Conservation (phyloP, 2,888 invertebrate genomes). For the Yponomeuta evonymella region DNA sequence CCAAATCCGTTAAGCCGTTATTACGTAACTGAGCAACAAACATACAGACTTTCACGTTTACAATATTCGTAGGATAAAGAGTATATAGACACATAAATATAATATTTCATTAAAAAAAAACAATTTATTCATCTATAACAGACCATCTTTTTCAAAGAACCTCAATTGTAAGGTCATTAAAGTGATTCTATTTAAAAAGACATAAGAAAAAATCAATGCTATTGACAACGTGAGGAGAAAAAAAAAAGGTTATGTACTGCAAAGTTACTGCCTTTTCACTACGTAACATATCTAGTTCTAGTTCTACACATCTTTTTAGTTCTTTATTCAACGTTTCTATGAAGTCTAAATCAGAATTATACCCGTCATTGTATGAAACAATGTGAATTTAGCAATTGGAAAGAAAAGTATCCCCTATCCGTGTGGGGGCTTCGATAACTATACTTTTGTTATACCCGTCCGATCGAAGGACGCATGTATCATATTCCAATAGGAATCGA, state of each 20-base stretch:
- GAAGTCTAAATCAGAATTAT: no score
- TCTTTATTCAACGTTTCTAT: no score
- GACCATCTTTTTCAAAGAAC: constrained; percentile 24
- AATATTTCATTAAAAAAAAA: neutral
- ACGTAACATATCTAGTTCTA: no score
- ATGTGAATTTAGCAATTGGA: neutral
- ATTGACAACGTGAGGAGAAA: constrained; percentile 55
- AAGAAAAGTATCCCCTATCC: neutral
- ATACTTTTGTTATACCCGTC: neutral
- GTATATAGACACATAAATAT: neutral
- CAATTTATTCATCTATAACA: constrained; percentile 6
- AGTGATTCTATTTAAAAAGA: constrained; percentile 54
- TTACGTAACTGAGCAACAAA: no score
- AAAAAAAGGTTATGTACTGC: constrained; percentile 18
- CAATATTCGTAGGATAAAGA: no score
- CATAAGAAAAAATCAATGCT: constrained; percentile 53
- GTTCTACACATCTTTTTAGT: no score
- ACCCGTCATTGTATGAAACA: no score
- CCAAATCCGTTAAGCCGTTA: no score
- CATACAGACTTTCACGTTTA: no score
- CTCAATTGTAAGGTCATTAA: constrained; percentile 47
- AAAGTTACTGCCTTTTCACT: neutral
- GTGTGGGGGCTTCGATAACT: neutral
- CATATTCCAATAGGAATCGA: constrained; percentile 25
- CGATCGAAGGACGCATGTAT: constrained; percentile 29